Percentiles rank a stretch among this genome's conserved stretches.
These are phyloP conservation scores for Byasa hedistus DNA, from an alignment of 2,888 invertebrate genomes.

Conservation along the genomic window DNA sequence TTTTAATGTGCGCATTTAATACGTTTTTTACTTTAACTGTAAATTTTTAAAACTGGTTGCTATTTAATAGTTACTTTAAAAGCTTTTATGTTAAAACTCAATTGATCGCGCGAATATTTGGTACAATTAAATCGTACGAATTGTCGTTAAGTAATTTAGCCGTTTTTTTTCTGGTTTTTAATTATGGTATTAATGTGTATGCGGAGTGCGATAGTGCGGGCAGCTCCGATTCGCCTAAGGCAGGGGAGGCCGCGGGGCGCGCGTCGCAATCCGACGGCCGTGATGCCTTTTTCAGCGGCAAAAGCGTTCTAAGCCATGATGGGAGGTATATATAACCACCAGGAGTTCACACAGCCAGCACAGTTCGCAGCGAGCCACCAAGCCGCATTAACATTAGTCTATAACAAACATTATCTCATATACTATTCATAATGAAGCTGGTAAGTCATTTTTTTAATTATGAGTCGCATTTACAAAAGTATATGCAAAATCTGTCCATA, in stretches of 20 bases:
- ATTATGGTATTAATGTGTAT: constrained; percentile 6
- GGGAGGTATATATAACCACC: constrained; percentile 62
- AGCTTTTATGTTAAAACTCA: too few relatives aligned
- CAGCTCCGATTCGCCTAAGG: too few relatives aligned
- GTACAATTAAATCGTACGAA: too few relatives aligned
- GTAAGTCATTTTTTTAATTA: constrained; percentile 51
- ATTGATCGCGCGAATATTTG: too few relatives aligned
- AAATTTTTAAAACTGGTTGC: too few relatives aligned
- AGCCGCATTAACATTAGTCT: constrained; percentile 47
- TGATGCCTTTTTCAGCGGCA: constrained; percentile 66
- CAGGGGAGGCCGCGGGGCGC: too few relatives aligned
- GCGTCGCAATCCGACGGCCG: constrained; percentile 49
- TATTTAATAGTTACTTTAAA: too few relatives aligned
- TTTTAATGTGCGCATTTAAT: too few relatives aligned
- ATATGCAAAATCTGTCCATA: too few relatives aligned
- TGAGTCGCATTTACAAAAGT: neutral
- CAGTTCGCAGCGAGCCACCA: constrained; percentile 58
- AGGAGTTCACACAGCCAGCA: constrained; percentile 53
- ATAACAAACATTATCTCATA: constrained; percentile 15
- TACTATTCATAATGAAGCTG: constrained; percentile 64
- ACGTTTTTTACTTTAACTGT: too few relatives aligned
- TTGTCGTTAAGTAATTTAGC: too few relatives aligned
- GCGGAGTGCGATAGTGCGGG: neutral
- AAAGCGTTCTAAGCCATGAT: constrained; percentile 50
- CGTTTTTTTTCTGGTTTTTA: constrained; percentile 3